Percentiles rank a stretch among this genome's conserved stretches.
Conservation (phyloP, 2,113 vertebrate species). For the Melanerpes formicivorus region DNA sequence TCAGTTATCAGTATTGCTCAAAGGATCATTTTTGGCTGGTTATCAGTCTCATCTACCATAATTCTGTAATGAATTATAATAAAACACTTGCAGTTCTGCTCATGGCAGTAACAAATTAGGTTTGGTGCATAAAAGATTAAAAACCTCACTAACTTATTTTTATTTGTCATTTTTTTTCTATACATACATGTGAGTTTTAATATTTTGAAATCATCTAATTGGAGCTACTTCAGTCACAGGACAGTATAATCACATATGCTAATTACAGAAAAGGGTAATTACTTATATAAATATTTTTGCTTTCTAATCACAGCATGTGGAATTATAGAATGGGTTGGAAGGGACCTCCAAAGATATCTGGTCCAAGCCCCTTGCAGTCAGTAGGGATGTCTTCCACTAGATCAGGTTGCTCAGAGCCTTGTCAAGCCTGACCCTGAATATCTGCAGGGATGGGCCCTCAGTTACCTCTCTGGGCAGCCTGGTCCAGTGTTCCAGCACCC, state of each 20-base stretch:
- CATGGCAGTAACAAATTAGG: background rate
- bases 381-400: no score
- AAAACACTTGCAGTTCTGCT: slow-evolving; percentile 22
- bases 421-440: no score
- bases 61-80: slow-evolving; percentile 17
- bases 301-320: background rate
- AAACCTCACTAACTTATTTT: background rate
- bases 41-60: slow-evolving; percentile 29
- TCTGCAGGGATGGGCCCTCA: no score
- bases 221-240: background rate
- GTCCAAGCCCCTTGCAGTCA: no score
- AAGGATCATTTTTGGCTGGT: slow-evolving; percentile 16
- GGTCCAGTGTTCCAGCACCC: no score
- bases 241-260: background rate
- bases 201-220: background rate
- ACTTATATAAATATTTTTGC: background rate
- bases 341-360: no score
- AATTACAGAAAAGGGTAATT: background rate
- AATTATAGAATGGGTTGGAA: no score
- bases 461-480: no score
- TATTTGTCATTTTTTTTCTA: background rate
- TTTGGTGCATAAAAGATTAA: slow-evolving; percentile 12
- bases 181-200: background rate
- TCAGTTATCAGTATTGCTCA: background rate
- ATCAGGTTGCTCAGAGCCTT: no score